Evolutionary conservation across 2,888 invertebrate species (phyloP).

Genomic region (Drosophila parthenogenetica): DNA sequence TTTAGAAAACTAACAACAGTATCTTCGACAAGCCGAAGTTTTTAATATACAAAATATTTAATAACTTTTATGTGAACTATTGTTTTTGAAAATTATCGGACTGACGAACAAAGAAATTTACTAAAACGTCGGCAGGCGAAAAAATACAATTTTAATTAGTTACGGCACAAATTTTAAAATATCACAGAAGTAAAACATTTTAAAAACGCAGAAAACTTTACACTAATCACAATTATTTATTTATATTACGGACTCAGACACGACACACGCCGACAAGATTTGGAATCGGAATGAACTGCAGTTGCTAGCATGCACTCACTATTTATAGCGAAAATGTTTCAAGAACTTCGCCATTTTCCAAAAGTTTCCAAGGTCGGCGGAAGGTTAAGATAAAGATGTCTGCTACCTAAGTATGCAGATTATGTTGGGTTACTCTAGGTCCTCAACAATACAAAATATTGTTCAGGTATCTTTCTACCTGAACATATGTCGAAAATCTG

Average conservation of each 20-base stretch:
- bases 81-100: not conserved
- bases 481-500: too few species aligned
- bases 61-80: not conserved
- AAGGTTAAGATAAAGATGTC: not conserved
- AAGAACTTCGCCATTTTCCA: not conserved
- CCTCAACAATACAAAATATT: constrained; percentile 3
- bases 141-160: not conserved
- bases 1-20: not conserved
- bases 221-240: not conserved
- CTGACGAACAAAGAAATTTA: constrained; percentile 5
- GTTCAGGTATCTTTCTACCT: not conserved
- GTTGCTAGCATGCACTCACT: not conserved
- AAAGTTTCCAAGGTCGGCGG: not conserved
- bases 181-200: constrained; percentile 1
- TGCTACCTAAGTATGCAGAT: not conserved
- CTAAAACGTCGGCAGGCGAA: constrained; percentile 1
- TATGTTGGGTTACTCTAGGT: not conserved
- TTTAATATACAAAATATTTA: not conserved
- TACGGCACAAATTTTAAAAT: constrained; percentile 4
- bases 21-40: constrained; percentile 11
- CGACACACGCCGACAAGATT: constrained; percentile 19
- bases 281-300: constrained; percentile 10
- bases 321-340: constrained; percentile 7
- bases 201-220: not conserved
- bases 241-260: not conserved